phyloP scores from a whole-genome alignment of 2,797 vertebrate species.

The Takifugu rubripes region DNA sequence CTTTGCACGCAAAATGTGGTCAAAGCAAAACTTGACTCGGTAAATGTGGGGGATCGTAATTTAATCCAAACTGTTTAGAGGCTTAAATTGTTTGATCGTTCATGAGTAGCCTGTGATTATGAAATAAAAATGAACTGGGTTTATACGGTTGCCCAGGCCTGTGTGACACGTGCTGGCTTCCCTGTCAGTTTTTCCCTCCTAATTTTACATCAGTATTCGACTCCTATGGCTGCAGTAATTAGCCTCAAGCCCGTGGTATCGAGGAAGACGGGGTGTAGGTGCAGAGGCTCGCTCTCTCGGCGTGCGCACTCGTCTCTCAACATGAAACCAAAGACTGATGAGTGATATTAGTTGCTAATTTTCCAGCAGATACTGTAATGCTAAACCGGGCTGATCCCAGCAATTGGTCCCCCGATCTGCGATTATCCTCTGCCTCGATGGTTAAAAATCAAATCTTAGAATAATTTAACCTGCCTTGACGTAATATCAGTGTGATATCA shows the following conservation, averaged over 20 bases:
- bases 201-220: conserved; percentile 33
- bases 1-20: no score
- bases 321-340: conserved; percentile 49
- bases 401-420: conserved; percentile 29
- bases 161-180: conserved; percentile 8
- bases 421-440: conserved; percentile 28
- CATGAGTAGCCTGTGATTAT: conserved; percentile 6
- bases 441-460: conserved; percentile 8
- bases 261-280: conserved; percentile 38
- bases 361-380: conserved; percentile 30
- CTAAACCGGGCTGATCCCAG: conserved; percentile 43
- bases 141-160: conserved; percentile 1
- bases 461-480: conserved; percentile 10
- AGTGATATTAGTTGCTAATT: conserved; percentile 45
- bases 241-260: conserved; percentile 48
- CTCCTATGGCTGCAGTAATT: conserved; percentile 46
- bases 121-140: neutral
- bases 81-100: neutral
- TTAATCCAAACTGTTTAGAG: conserved; percentile 16
- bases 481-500: conserved; percentile 12
- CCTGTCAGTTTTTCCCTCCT: conserved; percentile 26
- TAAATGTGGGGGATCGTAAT: neutral
- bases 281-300: conserved; percentile 36
- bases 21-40: no score
- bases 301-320: conserved; percentile 44